These are phyloP conservation scores for Palythoa heliodiscus DNA, from an alignment of 92 coral and sea anemone genomes.

Conservation along the genomic window DNA sequence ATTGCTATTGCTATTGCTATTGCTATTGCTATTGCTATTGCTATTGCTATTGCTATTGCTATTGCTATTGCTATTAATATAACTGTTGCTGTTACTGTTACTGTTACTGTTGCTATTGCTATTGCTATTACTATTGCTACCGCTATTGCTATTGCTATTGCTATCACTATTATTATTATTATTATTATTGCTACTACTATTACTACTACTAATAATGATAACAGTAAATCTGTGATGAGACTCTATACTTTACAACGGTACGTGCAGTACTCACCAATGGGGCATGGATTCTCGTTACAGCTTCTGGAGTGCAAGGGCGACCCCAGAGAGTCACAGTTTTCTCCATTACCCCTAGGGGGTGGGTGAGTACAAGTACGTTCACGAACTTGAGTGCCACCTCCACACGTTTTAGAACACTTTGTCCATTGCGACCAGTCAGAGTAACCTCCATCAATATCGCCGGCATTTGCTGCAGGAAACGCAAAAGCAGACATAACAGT, in stretches of 20 bases:
- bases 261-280: not conserved
- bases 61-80: not conserved
- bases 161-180: too few relatives aligned
- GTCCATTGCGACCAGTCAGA: conserved; percentile 59
- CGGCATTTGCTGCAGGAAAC: conserved; percentile 21
- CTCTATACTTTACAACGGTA: not conserved
- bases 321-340: conserved; percentile 23
- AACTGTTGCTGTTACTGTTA: too few relatives aligned
- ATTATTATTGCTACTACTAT: too few relatives aligned
- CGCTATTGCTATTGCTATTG: too few relatives aligned
- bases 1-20: too few relatives aligned
- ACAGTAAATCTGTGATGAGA: too few relatives aligned
- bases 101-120: too few relatives aligned
- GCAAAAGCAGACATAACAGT: not conserved
- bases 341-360: conserved; percentile 44
- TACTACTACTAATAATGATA: too few relatives aligned
- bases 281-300: conserved; percentile 30
- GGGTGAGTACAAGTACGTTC: conserved; percentile 56
- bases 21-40: too few relatives aligned
- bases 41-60: too few relatives aligned
- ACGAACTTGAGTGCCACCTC: conserved; percentile 54
- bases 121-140: too few relatives aligned
- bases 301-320: conserved; percentile 7
- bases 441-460: conserved; percentile 58
- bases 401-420: conserved; percentile 52